Percentiles rank a stretch among this genome's conserved stretches.
Conservation (phyloP, 2,113 vertebrate genomes). For the Cercopithecus mona region DNA sequence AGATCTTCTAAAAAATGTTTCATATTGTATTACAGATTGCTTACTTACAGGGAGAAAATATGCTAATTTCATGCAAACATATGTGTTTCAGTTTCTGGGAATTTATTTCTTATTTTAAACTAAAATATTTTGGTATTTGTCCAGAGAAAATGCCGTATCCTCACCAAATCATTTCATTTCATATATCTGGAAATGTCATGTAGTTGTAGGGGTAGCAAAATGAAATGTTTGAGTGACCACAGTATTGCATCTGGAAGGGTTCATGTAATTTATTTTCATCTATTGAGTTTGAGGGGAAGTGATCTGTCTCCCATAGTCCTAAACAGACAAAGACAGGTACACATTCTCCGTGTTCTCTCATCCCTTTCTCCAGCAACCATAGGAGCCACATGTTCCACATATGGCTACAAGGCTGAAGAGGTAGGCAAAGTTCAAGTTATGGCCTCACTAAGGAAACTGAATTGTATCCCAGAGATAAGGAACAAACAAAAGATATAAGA, state of each 20-base stretch:
- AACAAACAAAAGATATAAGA: not conserved
- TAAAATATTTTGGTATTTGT: not conserved
- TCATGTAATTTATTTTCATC: not conserved
- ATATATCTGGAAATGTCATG: not conserved
- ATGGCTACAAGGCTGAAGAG: not conserved
- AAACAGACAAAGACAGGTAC: not conserved
- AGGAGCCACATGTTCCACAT: not conserved
- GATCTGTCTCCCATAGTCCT: not conserved
- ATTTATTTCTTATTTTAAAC: not conserved
- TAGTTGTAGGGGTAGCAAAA: not conserved
- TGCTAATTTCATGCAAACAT: not conserved
- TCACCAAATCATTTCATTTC: not conserved
- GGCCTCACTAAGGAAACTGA: not conserved
- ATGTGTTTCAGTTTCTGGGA: not conserved
- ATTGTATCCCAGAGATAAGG: not conserved
- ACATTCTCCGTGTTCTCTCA: not conserved
- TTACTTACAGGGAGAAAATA: not conserved
- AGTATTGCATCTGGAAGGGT: not conserved
- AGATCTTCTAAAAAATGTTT: not conserved
- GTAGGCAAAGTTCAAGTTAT: not conserved
- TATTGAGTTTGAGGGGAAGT: not conserved
- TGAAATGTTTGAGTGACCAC: conserved; percentile 4
- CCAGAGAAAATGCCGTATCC: not conserved
- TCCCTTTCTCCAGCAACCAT: not conserved
- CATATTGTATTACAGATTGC: not conserved